Conservation (phyloP, 2,888 invertebrate genomes). For the Sesia bembeciformis region DNA sequence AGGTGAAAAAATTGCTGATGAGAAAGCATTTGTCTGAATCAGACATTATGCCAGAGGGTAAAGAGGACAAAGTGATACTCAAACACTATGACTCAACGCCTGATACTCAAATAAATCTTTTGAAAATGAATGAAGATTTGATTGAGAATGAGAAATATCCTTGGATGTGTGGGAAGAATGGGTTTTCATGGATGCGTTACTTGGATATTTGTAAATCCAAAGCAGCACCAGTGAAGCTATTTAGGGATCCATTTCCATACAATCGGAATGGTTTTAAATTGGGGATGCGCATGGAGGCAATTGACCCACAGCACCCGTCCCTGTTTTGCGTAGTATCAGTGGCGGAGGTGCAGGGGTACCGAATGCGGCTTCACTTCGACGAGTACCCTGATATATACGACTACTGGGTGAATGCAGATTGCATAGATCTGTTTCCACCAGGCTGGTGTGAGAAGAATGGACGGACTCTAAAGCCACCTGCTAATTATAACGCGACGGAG, state of each 20-base stretch:
- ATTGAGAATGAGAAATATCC: constrained; percentile 72
- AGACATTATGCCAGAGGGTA: constrained; percentile 30
- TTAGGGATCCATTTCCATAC: constrained; percentile 85
- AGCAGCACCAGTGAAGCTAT: constrained; percentile 84
- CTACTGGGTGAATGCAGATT: constrained; percentile 95
- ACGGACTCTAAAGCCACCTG: constrained; percentile 86
- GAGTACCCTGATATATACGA: constrained; percentile 91
- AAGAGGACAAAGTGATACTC: constrained; percentile 30
- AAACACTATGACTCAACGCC: constrained; percentile 39
- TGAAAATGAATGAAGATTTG: constrained; percentile 43
- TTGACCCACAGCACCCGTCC: constrained; percentile 93
- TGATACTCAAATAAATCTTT: constrained; percentile 29
- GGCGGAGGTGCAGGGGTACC: constrained; percentile 85
- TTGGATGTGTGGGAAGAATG: constrained; percentile 81
- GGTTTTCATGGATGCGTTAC: constrained; percentile 86
- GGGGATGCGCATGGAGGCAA: constrained; percentile 94
- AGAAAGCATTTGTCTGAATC: constrained; percentile 50
- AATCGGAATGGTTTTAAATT: constrained; percentile 84
- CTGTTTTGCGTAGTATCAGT: constrained; percentile 92
- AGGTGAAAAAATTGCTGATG: constrained; percentile 55
- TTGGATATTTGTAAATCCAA: constrained; percentile 82
- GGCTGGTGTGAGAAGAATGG: constrained; percentile 95
- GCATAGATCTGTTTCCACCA: constrained; percentile 91
- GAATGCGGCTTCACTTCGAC: constrained; percentile 92
- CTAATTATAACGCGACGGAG: constrained; percentile 70